phyloP scores from a whole-genome alignment of 2,113 vertebrate species.

The Ceuthmochares aereus region DNA sequence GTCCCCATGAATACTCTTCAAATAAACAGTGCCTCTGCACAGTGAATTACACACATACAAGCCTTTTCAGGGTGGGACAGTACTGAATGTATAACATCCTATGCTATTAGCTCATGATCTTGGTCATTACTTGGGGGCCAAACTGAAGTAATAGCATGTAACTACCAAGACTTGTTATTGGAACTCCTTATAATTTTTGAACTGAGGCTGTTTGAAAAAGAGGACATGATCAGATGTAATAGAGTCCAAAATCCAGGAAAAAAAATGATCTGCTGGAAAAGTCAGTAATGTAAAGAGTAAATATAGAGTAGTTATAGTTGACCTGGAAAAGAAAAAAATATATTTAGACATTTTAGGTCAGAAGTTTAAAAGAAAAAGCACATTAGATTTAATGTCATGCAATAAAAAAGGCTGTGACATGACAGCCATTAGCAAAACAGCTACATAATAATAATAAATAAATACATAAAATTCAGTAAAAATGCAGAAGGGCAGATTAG shows the following conservation, averaged over 20 bases:
- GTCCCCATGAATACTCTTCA: neutral
- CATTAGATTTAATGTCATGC: neutral
- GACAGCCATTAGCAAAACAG: slow-evolving; percentile 52
- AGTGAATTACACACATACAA: neutral
- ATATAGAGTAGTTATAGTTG: neutral
- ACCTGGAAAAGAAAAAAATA: slow-evolving; percentile 15
- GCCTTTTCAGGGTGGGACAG: neutral
- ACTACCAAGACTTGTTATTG: neutral
- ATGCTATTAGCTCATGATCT: neutral
- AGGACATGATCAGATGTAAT: neutral
- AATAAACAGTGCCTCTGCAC: neutral
- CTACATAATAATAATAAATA: neutral
- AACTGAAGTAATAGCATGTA: neutral
- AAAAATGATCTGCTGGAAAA: neutral
- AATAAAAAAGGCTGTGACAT: slow-evolving; percentile 38
- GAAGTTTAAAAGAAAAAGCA: slow-evolving; percentile 30
- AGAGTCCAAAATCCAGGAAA: neutral
- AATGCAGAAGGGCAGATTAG: neutral
- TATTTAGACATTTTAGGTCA: neutral
- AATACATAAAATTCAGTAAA: neutral
- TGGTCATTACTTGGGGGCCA: neutral
- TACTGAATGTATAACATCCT: neutral
- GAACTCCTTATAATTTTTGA: neutral
- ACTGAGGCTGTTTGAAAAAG: neutral
- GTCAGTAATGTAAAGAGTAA: neutral